Evolutionary conservation across 2,888 invertebrate genomes (phyloP).

Genomic region (Odontomyia ornata): DNA sequence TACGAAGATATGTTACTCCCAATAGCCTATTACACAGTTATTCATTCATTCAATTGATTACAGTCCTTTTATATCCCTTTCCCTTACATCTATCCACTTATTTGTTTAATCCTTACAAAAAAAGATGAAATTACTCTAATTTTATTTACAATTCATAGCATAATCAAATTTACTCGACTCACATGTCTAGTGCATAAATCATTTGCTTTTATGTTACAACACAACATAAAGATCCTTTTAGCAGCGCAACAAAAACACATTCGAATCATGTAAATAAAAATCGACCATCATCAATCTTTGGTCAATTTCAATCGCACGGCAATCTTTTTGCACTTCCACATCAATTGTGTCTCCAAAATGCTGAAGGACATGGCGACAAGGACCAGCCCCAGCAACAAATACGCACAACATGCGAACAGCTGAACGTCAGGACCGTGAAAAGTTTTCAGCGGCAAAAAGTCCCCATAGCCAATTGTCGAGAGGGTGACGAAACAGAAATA

Average conservation of each 20-base stretch:
- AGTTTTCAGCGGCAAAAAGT: slow-evolving; percentile 70
- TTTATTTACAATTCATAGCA: background rate
- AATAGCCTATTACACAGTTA: background rate
- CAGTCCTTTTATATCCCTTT: background rate
- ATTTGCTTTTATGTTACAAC: too few species aligned
- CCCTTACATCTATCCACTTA: background rate
- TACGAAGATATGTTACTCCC: slow-evolving; percentile 23
- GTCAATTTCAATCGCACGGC: slow-evolving; percentile 75
- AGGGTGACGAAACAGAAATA: slow-evolving; percentile 88
- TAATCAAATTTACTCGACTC: too few species aligned
- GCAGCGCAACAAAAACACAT: too few species aligned
- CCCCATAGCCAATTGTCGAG: slow-evolving; percentile 84
- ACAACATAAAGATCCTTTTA: too few species aligned
- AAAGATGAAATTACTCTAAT: background rate
- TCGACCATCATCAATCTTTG: slow-evolving; percentile 64
- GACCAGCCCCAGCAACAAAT: slow-evolving; percentile 80
- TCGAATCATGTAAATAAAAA: background rate
- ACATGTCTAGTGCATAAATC: too few species aligned
- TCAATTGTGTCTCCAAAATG: slow-evolving; percentile 82
- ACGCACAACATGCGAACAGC: slow-evolving; percentile 81
- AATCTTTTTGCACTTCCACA: slow-evolving; percentile 75
- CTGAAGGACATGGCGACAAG: slow-evolving; percentile 87
- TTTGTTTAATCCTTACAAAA: slow-evolving; percentile 11
- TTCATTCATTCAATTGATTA: too few species aligned
- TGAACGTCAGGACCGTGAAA: slow-evolving; percentile 68